Evolutionary conservation across 1,140 invertebrate genomes (phyloP), one percentile per base, ranked within the genome.

Genomic region (Triops longicaudatus): DNA sequence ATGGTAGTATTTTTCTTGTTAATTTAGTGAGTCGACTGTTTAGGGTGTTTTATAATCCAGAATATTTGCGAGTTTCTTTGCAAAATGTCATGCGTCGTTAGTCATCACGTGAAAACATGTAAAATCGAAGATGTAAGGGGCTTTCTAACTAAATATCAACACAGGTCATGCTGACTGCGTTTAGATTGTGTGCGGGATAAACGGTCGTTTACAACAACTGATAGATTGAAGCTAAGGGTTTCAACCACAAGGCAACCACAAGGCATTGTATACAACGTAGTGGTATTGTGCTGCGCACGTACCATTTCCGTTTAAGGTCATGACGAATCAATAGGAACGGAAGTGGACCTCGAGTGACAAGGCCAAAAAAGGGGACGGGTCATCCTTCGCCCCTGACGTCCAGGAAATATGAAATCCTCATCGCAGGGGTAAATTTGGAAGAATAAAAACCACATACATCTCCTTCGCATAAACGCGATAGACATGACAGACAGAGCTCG

Each of bases 221-320:
- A 63, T 22, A 63, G 14, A n/a, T 63, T 22, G 17, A 3, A 17
- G 50, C 17, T 63, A 63, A 63, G 22, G 14, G 17, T 17, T 63
- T 63, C 50, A 22, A n/a, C 50, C n/a, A 63, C 50, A 63, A 17
- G 3, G 50, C n/a, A 14, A 14, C 14, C 22, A 63, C 50, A 63
- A 17, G 3, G 50, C n/a, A 14, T 63, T 6, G 6, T 14, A 63
- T 14, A 63, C 50, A 22, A 17, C 2, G 50, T 17, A 22, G 17
- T 63, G n/a, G 44, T 63, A 63, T 63, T 22, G 50, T 63, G 22
- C 50, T 63, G 50, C 50, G n/a, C 50, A 63, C 50, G 50, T 63
- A 63, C 50, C 50, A 63, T 63, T 63, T 63, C 50, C 50, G 50
- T 63, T 63, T 63, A 17, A 63, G 17, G 50, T 63, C 50, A 63